Conservation (phyloP, 2,888 invertebrate genomes). For the Ceriagrion tenellum region DNA sequence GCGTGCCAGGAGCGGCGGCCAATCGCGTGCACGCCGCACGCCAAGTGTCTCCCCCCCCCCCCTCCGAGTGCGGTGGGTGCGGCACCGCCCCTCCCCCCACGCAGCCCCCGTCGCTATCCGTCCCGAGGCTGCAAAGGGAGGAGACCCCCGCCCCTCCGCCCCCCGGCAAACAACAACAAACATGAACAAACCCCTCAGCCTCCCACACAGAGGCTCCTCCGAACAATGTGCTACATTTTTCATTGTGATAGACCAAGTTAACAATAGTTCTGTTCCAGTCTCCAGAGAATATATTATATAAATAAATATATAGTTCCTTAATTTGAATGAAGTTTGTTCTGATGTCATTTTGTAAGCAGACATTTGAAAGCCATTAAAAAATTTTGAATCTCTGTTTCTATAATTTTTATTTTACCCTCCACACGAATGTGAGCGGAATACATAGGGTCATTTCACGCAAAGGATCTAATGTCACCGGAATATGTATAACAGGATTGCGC, state of each 20-base stretch:
- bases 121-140: neutral
- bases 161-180: no score
- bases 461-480: no score
- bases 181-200: neutral
- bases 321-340: slow-evolving; percentile 25
- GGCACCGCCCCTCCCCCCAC: neutral
- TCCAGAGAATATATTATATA: neutral
- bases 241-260: neutral
- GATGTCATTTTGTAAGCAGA: slow-evolving; percentile 39
- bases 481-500: no score
- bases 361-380: neutral
- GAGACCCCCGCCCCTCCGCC: neutral
- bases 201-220: neutral
- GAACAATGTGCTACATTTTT: neutral
- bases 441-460: no score
- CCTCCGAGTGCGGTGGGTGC: neutral
- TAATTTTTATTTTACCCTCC: neutral
- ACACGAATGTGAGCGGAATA: neutral
- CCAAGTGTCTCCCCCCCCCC: neutral
- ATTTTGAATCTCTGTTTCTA: neutral
- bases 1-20: neutral
- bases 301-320: neutral
- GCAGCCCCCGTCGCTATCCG: neutral
- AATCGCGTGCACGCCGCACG: neutral
- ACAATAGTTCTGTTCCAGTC: neutral